Evolutionary conservation across 2,888 invertebrate species (phyloP).

Genomic region (Drosophila mimica): DNA sequence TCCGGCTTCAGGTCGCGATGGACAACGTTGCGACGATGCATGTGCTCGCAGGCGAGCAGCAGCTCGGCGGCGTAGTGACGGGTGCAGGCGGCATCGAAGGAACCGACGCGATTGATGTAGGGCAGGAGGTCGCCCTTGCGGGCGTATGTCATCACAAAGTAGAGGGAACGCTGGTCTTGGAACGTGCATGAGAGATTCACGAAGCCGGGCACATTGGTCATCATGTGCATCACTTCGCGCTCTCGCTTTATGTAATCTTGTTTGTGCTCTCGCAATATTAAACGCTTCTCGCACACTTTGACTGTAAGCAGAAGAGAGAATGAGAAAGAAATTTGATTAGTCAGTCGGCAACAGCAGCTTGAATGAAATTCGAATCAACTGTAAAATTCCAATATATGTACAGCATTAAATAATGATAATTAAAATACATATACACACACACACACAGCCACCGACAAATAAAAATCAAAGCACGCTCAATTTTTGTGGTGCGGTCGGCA

Average conservation of each 20-base stretch:
- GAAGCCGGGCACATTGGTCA: slow-evolving; percentile 94
- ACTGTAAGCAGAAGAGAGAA: slow-evolving; percentile 86
- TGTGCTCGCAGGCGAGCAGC: slow-evolving; percentile 94
- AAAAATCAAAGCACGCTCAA: slow-evolving; percentile 16
- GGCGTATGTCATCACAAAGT: slow-evolving; percentile 98
- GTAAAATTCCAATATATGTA: slow-evolving; percentile 49
- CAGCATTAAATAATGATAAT: slow-evolving; percentile 3
- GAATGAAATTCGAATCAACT: slow-evolving; percentile 41
- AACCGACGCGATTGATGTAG: slow-evolving; percentile 95
- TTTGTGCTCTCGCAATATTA: slow-evolving; percentile 97
- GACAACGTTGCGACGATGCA: slow-evolving; percentile 94
- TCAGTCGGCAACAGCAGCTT: slow-evolving; percentile 40
- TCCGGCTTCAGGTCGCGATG: slow-evolving; percentile 98
- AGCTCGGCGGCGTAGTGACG: slow-evolving; percentile 98
- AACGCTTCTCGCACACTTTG: slow-evolving; percentile 98
- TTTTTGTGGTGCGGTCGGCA: slow-evolving; percentile 26
- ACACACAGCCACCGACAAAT: neutral
- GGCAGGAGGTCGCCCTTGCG: slow-evolving; percentile 97
- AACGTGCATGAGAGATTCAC: slow-evolving; percentile 98
- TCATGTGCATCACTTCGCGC: slow-evolving; percentile 95
- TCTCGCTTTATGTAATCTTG: slow-evolving; percentile 96
- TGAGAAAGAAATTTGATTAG: slow-evolving; percentile 14
- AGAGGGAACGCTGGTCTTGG: slow-evolving; percentile 96
- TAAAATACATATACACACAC: slow-evolving; percentile 3
- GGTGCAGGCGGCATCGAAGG: slow-evolving; percentile 94